Conservation (phyloP, 2,113 vertebrate species). For the Oncorhynchus masou region DNA sequence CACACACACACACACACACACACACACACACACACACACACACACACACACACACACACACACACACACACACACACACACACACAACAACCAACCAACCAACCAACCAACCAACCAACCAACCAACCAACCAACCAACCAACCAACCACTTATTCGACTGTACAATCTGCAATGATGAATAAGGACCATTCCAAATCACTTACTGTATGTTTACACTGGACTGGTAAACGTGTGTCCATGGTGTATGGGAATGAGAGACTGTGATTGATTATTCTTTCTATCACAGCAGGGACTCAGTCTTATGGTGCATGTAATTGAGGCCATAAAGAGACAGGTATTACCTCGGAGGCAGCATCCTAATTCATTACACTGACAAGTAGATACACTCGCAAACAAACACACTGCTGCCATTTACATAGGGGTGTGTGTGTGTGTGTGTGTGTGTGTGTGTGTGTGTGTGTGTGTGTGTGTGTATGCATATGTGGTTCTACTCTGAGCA, state of each 20-base stretch:
- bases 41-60: too few relatives aligned
- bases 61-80: too few relatives aligned
- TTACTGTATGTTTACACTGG: slow-evolving; percentile 14
- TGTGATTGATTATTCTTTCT: slow-evolving; percentile 43
- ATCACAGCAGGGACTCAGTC: slow-evolving; percentile 38
- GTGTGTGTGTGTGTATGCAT: neutral
- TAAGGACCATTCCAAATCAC: slow-evolving; percentile 26
- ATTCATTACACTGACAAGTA: slow-evolving; percentile 57
- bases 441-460: too few relatives aligned
- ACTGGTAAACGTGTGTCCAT: slow-evolving; percentile 17
- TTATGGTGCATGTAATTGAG: slow-evolving; percentile 52
- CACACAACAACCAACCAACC: neutral
- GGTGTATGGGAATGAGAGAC: slow-evolving; percentile 11
- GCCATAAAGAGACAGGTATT: slow-evolving; percentile 57
- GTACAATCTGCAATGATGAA: slow-evolving; percentile 31
- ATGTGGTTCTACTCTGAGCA: neutral
- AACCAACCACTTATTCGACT: slow-evolving; percentile 13
- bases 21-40: too few relatives aligned
- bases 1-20: too few relatives aligned
- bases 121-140: neutral
- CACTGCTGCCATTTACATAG: slow-evolving; percentile 17
- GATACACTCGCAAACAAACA: slow-evolving; percentile 34
- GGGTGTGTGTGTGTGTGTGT: neutral
- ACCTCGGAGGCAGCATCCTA: slow-evolving; percentile 37
- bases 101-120: neutral